Evolutionary conservation across 2,888 invertebrate species (phyloP).

Genomic region (Acleris literana): DNA sequence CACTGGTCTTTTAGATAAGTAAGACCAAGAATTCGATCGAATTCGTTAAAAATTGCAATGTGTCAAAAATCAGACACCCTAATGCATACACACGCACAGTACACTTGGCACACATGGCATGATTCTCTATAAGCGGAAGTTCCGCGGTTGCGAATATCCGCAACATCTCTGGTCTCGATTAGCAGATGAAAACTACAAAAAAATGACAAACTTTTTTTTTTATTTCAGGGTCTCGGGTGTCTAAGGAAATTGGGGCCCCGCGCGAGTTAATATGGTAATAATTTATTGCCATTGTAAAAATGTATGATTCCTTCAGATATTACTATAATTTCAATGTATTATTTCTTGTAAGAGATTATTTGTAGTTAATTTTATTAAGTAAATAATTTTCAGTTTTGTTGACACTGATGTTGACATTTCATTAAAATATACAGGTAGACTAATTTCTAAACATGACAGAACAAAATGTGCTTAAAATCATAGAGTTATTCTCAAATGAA

Average conservation of each 20-base stretch:
- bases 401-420: not conserved
- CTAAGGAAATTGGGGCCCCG: constrained; percentile 76
- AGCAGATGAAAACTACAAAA: not conserved
- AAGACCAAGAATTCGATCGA: no score
- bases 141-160: no score
- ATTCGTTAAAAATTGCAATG: no score
- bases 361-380: constrained; percentile 2
- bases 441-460: not conserved
- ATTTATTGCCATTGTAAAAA: constrained; percentile 27
- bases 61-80: no score
- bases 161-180: no score
- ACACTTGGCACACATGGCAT: no score
- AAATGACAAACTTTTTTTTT: constrained; percentile 33
- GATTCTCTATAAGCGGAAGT: no score
- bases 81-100: no score
- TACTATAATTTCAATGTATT: constrained; percentile 26
- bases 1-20: no score
- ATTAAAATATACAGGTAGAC: not conserved
- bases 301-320: constrained; percentile 28
- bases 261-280: constrained; percentile 61
- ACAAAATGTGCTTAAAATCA: no score
- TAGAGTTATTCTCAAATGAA: not conserved
- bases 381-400: constrained; percentile 2
- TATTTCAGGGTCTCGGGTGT: constrained; percentile 75
- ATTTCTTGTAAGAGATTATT: constrained; percentile 23